These are phyloP conservation scores for Atractosteus spatula DNA, from an alignment of 2,113 vertebrate genomes.

Conservation along the genomic window DNA sequence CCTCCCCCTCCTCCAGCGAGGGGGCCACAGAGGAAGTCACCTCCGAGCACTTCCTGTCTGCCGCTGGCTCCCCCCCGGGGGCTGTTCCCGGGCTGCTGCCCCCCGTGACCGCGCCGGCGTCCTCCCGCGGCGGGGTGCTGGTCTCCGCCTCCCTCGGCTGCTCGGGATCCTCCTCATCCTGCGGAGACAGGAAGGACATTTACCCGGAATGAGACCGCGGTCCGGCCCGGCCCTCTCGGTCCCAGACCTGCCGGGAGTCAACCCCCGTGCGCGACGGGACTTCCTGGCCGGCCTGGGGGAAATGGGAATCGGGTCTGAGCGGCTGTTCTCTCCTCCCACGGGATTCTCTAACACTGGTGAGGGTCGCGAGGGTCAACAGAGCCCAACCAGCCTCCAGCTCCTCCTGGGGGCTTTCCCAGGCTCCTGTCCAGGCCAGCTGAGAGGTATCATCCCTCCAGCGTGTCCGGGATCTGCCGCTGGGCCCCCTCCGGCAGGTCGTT, in stretches of 20 bases:
- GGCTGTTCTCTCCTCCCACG: background rate
- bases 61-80: conserved; percentile 57
- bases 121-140: conserved; percentile 80
- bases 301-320: background rate
- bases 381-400: too few relatives aligned
- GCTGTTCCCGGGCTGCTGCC: conserved; percentile 75
- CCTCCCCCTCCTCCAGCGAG: conserved; percentile 85
- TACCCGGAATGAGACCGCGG: background rate
- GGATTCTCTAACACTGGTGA: too few relatives aligned
- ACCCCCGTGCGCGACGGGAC: too few relatives aligned
- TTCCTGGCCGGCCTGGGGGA: too few relatives aligned
- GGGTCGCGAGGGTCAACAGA: too few relatives aligned
- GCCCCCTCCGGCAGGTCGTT: too few relatives aligned
- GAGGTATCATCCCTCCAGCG: too few relatives aligned
- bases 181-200: conserved; percentile 10
- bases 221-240: background rate
- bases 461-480: too few relatives aligned
- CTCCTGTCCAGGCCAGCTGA: too few relatives aligned
- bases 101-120: conserved; percentile 52
- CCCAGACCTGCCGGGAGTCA: background rate
- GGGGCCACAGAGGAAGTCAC: conserved; percentile 83
- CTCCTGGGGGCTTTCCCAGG: too few relatives aligned
- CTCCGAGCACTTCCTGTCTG: conserved; percentile 86
- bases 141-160: conserved; percentile 87
- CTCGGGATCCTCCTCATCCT: conserved; percentile 82